These are phyloP conservation scores for Noctua janthe DNA, from an alignment of 2,888 invertebrate genomes.

Conservation along the genomic window DNA sequence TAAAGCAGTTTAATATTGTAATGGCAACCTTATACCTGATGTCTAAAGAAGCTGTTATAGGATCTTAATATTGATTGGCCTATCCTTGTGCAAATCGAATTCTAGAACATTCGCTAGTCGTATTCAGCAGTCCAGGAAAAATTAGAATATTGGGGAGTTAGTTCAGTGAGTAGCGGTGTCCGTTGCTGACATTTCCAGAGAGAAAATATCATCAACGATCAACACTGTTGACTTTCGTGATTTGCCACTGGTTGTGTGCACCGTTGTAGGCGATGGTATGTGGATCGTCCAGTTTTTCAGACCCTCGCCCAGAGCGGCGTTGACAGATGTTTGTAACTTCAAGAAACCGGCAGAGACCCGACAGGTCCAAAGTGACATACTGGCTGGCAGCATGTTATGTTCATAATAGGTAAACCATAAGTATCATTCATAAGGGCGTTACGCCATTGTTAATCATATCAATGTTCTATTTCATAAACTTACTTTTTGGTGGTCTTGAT, in stretches of 20 bases:
- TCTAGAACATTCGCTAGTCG: constrained; percentile 70
- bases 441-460: constrained; percentile 83
- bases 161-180: constrained; percentile 85
- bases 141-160: constrained; percentile 77
- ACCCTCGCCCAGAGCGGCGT: constrained; percentile 89
- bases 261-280: constrained; percentile 90
- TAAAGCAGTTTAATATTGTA: constrained; percentile 67
- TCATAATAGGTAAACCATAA: constrained; percentile 90
- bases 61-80: constrained; percentile 49
- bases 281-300: constrained; percentile 91
- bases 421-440: constrained; percentile 89
- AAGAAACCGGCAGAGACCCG: constrained; percentile 85
- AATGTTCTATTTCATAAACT: constrained; percentile 73
- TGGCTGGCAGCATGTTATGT: constrained; percentile 88
- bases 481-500: constrained; percentile 74
- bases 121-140: constrained; percentile 81
- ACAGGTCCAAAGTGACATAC: constrained; percentile 87
- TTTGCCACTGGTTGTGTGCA: constrained; percentile 86
- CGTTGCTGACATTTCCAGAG: constrained; percentile 89
- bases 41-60: constrained; percentile 79
- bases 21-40: constrained; percentile 84
- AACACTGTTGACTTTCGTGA: constrained; percentile 84
- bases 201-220: constrained; percentile 87
- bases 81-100: constrained; percentile 76
- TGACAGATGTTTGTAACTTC: constrained; percentile 81